These are phyloP conservation scores for Anguilla anguilla DNA, from an alignment of 2,797 vertebrate species.

Conservation along the genomic window DNA sequence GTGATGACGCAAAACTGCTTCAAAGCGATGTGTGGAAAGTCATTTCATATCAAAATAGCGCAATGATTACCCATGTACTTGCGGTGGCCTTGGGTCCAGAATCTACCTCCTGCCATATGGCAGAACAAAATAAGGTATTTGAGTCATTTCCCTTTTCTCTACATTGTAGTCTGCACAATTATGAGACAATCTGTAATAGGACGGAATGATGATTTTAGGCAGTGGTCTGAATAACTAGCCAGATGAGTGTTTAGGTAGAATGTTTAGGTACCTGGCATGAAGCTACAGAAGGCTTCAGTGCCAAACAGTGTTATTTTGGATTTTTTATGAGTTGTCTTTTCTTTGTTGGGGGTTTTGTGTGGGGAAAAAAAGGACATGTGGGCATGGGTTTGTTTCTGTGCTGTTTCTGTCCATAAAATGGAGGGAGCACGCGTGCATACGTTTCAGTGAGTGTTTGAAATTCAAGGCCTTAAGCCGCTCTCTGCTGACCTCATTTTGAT, in stretches of 20 bases:
- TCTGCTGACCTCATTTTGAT: neutral
- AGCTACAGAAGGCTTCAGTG: neutral
- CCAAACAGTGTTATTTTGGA: too few species aligned
- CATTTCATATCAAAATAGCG: neutral
- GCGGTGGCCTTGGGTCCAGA: neutral
- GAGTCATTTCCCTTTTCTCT: neutral
- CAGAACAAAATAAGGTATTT: neutral
- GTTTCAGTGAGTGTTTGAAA: neutral
- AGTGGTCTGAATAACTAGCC: neutral
- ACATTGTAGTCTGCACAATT: neutral
- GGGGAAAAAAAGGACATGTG: neutral
- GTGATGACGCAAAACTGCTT: neutral
- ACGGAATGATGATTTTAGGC: neutral
- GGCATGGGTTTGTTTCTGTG: neutral
- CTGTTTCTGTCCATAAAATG: neutral
- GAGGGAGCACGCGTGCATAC: neutral
- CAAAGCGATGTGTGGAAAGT: neutral
- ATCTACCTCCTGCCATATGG: neutral
- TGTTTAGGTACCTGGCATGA: neutral
- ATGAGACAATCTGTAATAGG: neutral
- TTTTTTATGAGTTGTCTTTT: neutral
- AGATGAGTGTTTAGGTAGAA: neutral
- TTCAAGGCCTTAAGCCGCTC: neutral
- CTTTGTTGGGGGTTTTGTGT: neutral
- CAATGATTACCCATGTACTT: neutral